These are phyloP conservation scores for Heliconius eleuchia DNA, from an alignment of 1,140 invertebrate species.

Conservation along the genomic window DNA sequence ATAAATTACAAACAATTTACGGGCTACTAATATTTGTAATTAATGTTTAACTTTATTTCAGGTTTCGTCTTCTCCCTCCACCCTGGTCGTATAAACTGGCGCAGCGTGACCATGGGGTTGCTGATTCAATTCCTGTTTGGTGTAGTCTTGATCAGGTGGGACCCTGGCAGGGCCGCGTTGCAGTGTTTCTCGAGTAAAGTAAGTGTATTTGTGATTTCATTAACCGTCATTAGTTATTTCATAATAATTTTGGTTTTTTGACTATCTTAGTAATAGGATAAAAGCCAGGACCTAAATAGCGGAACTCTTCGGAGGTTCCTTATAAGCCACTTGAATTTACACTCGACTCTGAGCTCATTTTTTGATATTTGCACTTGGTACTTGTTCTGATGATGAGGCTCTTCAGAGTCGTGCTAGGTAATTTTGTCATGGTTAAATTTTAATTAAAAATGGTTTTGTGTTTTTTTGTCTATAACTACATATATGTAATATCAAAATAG, in stretches of 20 bases:
- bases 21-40: background rate
- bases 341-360: no score
- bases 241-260: background rate
- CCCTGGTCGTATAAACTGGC: conserved; percentile 85
- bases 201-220: background rate
- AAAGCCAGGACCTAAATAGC: no score
- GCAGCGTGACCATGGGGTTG: conserved; percentile 89
- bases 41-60: conserved; percentile 40
- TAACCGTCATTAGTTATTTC: background rate
- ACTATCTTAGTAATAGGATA: no score
- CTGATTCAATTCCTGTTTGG: conserved; percentile 94
- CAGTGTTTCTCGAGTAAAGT: conserved; percentile 90
- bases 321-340: no score
- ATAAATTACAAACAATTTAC: no score
- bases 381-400: no score
- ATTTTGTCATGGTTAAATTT: no score
- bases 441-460: background rate
- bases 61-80: conserved; percentile 85
- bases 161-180: conserved; percentile 88
- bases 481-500: no score
- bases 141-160: conserved; percentile 92
- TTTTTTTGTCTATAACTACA: no score
- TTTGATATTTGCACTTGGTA: no score
- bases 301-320: no score
- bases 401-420: no score